Evolutionary conservation across 1,140 invertebrate genomes (phyloP), one percentile per base, ranked within the genome.

Genomic region (Rhagoletis pomonella): DNA sequence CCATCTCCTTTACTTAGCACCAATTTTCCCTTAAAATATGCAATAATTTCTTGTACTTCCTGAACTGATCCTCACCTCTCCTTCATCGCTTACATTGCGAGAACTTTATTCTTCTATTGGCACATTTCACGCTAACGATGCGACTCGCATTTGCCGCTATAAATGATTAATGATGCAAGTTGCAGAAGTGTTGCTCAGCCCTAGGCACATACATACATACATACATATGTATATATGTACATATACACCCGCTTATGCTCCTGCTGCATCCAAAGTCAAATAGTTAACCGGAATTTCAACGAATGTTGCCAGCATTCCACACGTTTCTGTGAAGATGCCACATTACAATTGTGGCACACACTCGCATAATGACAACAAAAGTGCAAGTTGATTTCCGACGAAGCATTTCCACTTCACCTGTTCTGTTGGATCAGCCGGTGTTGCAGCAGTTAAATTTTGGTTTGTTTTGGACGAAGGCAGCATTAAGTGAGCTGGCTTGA

Each of bases 111-210:
- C n/a, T 55, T 12, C 73, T 17, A 58, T 81, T 81, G 47, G 50
- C 73, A 29, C 73, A 81, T 29, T 81, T 81, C 44, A 81, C 47
- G 47, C 73, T 81, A 81, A 81, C 73, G 47, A 81, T 50, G n/a
- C n/a, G 44, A n/a, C 44, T 50, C n/a, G n/a, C n/a, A 55, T 81
- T 50, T n/a, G 44, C 47, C 1, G n/a, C 47, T 81, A 19, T 81
- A 81, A 81, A 81, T 81, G 73, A 55, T 81, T 19, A 81, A 81
- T 81, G 73, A 14, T n/a, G 44, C 19, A 81, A 81, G 44, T 55
- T 29, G 73, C 9, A 58, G 50, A 10, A 55, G 55, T n/a, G 14
- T 19, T 81, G 47, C n/a, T 55, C 73, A 50, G 4, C 67, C 1
- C 39, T 73, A 42, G 44, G 19, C 9, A 29, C 67, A 69, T 12